These are phyloP conservation scores for Bothrops jararaca DNA, from an alignment of 2,113 vertebrate genomes.

Conservation along the genomic window DNA sequence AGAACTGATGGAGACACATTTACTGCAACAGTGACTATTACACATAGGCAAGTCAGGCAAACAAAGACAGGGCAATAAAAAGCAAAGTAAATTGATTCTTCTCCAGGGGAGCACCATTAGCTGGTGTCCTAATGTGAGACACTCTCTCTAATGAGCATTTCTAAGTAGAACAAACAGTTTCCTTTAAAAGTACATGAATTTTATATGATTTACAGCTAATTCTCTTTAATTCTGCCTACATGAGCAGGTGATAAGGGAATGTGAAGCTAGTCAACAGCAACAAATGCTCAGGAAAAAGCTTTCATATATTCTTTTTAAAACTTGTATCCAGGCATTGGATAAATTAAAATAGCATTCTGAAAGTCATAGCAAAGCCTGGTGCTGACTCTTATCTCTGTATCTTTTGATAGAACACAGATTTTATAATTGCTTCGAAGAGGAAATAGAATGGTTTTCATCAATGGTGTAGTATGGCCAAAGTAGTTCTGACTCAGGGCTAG, in stretches of 20 bases:
- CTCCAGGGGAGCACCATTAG: conserved; percentile 71
- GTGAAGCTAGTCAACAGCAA: conserved; percentile 62
- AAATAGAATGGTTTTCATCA: background rate
- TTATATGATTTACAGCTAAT: conserved; percentile 75
- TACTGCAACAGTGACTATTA: conserved; percentile 47
- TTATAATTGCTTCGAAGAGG: background rate
- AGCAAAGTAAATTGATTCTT: conserved; percentile 71
- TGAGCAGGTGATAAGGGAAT: conserved; percentile 73
- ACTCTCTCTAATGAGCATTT: conserved; percentile 55
- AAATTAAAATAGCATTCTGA: background rate
- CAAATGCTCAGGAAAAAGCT: conserved; percentile 47
- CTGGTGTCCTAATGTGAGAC: conserved; percentile 65
- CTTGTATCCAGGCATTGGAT: conserved; percentile 6
- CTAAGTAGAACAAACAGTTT: conserved; percentile 69
- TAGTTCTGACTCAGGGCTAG: background rate
- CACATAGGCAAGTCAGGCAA: conserved; percentile 50
- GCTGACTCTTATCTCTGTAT: background rate
- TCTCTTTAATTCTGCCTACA: conserved; percentile 72
- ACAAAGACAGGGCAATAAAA: conserved; percentile 73
- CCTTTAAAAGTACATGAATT: conserved; percentile 75
- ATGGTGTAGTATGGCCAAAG: background rate
- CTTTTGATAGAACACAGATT: background rate
- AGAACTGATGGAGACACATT: conserved; percentile 29
- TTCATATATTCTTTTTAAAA: conserved; percentile 42
- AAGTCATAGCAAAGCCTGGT: background rate